Conservation (phyloP, 2,797 vertebrate genomes). For the Pseudotriccus pelzelni region DNA sequence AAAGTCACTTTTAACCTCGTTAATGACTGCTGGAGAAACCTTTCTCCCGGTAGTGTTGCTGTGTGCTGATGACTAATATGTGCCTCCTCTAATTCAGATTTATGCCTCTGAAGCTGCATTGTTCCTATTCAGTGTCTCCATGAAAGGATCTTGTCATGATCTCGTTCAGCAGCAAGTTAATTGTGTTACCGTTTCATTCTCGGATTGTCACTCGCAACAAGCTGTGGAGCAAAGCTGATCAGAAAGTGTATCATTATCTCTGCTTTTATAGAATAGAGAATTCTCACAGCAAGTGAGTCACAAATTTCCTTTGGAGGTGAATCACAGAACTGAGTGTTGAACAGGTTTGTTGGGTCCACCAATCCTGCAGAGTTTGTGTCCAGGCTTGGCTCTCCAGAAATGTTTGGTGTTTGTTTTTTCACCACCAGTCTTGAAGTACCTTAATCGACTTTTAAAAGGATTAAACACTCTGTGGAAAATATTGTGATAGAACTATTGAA, state of each 20-base stretch:
- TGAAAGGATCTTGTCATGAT: slow-evolving; percentile 12
- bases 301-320: background rate
- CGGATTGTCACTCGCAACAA: background rate
- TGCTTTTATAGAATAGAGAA: slow-evolving; percentile 3
- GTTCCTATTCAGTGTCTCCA: background rate
- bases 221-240: background rate
- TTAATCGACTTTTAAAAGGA: background rate
- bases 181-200: slow-evolving; percentile 9
- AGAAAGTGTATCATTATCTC: background rate
- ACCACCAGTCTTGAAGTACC: background rate
- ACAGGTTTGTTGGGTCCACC: background rate
- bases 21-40: background rate
- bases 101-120: background rate
- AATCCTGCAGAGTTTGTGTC: background rate
- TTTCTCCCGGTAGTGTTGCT: background rate
- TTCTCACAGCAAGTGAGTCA: slow-evolving; percentile 37
- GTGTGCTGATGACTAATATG: background rate
- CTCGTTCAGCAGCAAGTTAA: slow-evolving; percentile 2
- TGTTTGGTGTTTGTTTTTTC: background rate
- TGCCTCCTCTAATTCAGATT: slow-evolving; percentile 17
- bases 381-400: background rate
- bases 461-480: background rate
- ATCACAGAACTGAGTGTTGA: background rate
- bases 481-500: background rate
- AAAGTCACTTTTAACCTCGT: background rate